phyloP scores from a whole-genome alignment of 1,140 invertebrate genomes.

The Drosophila ercepeae region DNA sequence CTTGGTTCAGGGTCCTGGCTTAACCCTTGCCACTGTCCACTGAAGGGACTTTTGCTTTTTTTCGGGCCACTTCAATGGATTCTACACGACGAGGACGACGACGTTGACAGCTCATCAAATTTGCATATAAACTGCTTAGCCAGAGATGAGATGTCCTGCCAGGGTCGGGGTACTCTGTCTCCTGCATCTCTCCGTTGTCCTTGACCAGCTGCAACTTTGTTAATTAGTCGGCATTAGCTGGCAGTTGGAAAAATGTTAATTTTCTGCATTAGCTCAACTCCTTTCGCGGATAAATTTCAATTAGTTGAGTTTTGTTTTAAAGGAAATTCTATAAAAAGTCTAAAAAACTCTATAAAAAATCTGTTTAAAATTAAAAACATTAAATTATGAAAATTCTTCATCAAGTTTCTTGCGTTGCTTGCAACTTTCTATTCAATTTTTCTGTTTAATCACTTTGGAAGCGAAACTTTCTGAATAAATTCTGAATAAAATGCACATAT shows the following conservation, averaged over 20 bases:
- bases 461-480: slow-evolving; percentile 14
- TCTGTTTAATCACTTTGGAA: background rate
- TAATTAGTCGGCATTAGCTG: slow-evolving; percentile 34
- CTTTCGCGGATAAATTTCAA: slow-evolving; percentile 5
- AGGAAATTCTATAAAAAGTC: too few species aligned
- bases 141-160: slow-evolving; percentile 19
- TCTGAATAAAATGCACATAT: slow-evolving; percentile 15
- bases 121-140: slow-evolving; percentile 63
- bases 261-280: slow-evolving; percentile 17
- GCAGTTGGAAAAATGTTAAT: slow-evolving; percentile 24
- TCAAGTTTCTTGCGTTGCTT: background rate
- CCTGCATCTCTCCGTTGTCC: slow-evolving; percentile 1
- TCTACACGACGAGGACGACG: slow-evolving; percentile 34
- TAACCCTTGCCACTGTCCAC: slow-evolving; percentile 38
- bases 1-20: slow-evolving; percentile 15
- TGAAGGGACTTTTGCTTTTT: slow-evolving; percentile 11
- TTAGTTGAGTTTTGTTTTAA: too few species aligned
- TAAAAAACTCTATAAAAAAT: too few species aligned
- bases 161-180: background rate
- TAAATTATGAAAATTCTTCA: background rate
- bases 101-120: slow-evolving; percentile 65
- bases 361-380: too few species aligned
- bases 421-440: background rate
- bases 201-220: slow-evolving; percentile 37
- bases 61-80: slow-evolving; percentile 1